These are phyloP conservation scores for Protosalanx chinensis DNA, from an alignment of 2,797 vertebrate genomes.

Conservation along the genomic window DNA sequence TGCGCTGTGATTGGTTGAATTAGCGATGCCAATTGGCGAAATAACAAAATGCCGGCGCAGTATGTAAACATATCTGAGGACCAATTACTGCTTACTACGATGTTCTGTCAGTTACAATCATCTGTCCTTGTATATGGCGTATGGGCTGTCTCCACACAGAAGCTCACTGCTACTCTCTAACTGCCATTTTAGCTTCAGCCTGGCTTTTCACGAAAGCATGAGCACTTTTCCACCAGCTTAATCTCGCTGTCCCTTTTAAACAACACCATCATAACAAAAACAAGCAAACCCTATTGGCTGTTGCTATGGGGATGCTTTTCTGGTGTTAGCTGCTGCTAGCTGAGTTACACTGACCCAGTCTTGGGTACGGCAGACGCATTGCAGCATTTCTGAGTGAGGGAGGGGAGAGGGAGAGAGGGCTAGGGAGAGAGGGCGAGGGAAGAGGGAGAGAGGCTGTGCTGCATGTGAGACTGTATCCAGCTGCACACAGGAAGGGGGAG, in stretches of 20 bases:
- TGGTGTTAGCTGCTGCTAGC: constrained; percentile 50
- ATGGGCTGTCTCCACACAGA: background rate
- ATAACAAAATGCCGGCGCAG: background rate
- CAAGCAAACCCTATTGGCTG: constrained; percentile 57
- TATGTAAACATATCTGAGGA: constrained; percentile 7
- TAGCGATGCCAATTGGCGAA: constrained; percentile 8
- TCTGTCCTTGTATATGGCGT: constrained; percentile 13
- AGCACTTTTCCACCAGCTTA: background rate
- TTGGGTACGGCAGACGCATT: constrained; percentile 77
- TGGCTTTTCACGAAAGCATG: constrained; percentile 7
- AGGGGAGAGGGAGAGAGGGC: constrained; percentile 25
- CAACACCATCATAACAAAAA: constrained; percentile 50
- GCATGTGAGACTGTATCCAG: constrained; percentile 53
- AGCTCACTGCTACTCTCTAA: background rate
- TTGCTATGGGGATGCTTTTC: constrained; percentile 71
- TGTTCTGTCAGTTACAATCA: background rate
- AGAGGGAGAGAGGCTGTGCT: constrained; percentile 43
- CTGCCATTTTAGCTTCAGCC: constrained; percentile 8
- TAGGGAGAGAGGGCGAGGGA: constrained; percentile 12
- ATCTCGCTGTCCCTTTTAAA: constrained; percentile 37
- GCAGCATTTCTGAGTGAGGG: constrained; percentile 78
- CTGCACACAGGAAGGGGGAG: constrained; percentile 41
- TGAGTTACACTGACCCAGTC: constrained; percentile 78
- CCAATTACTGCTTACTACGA: background rate
- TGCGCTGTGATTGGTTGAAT: constrained; percentile 7